Percentiles rank a stretch among this genome's conserved stretches.
Conservation (phyloP, 2,113 vertebrate species). For the Indri indri region DNA sequence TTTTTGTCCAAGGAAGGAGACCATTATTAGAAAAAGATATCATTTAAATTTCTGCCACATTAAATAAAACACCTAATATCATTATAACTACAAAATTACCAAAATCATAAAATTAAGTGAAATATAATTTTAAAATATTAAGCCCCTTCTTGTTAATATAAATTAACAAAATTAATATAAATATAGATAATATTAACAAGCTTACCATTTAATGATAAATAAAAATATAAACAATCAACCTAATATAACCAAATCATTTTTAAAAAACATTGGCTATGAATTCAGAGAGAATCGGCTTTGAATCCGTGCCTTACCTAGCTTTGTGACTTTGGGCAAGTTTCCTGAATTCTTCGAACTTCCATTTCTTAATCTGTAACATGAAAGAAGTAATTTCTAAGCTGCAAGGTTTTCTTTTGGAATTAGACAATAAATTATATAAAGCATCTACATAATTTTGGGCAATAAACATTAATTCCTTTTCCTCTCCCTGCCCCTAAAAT, state of each 20-base stretch:
- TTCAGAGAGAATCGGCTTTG: neutral
- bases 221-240: neutral
- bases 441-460: neutral
- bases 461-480: neutral
- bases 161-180: neutral
- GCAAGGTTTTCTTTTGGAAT: neutral
- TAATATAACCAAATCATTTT: neutral
- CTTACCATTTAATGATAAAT: neutral
- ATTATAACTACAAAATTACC: neutral
- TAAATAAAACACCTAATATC: neutral
- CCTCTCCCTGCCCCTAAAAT: neutral
- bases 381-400: neutral
- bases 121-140: neutral
- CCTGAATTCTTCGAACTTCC: neutral
- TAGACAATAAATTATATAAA: neutral
- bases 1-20: neutral
- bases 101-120: conserved; percentile 1
- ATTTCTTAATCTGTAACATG: neutral
- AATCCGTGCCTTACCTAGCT: neutral
- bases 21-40: neutral
- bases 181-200: neutral
- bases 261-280: neutral
- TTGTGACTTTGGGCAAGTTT: neutral
- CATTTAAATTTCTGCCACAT: neutral
- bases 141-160: neutral